phyloP scores from a whole-genome alignment of 2,797 vertebrate genomes.

The Cuniculus paca region DNA sequence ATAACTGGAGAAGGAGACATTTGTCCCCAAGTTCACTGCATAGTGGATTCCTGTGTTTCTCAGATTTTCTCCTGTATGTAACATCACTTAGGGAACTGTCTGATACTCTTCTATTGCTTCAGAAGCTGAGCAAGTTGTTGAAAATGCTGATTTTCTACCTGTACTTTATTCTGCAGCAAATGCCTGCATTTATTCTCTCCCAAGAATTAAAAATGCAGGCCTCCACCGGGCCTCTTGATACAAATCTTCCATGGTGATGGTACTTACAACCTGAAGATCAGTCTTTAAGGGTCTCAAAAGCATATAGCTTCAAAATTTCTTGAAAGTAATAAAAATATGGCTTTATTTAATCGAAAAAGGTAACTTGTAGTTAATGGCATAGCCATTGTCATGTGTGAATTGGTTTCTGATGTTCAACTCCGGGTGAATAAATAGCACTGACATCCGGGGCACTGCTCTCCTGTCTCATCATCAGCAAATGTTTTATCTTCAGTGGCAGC shows the following conservation, averaged over 20 bases:
- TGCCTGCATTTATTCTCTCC: background rate
- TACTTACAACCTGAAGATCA: conserved; percentile 46
- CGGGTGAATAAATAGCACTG: background rate
- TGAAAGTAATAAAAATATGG: conserved; percentile 63
- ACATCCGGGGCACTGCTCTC: conserved; percentile 6
- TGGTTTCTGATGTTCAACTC: conserved; percentile 35
- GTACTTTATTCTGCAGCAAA: background rate
- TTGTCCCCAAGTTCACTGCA: background rate
- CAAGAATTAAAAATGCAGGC: conserved; percentile 54
- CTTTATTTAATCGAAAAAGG: conserved; percentile 32
- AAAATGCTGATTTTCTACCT: background rate
- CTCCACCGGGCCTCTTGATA: background rate
- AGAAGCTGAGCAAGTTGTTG: background rate
- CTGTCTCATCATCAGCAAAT: conserved; percentile 33
- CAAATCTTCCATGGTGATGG: background rate
- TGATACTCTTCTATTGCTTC: background rate
- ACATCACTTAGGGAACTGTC: background rate
- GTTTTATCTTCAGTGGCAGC: conserved; percentile 41
- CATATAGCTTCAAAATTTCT: conserved; percentile 53
- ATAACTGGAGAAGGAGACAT: background rate
- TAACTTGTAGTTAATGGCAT: background rate
- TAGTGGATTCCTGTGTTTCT: background rate
- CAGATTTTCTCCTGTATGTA: background rate
- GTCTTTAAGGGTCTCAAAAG: conserved; percentile 27
- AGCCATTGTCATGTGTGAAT: background rate